phyloP scores from a whole-genome alignment of 2,797 vertebrate species.

The Danionella dracula region DNA sequence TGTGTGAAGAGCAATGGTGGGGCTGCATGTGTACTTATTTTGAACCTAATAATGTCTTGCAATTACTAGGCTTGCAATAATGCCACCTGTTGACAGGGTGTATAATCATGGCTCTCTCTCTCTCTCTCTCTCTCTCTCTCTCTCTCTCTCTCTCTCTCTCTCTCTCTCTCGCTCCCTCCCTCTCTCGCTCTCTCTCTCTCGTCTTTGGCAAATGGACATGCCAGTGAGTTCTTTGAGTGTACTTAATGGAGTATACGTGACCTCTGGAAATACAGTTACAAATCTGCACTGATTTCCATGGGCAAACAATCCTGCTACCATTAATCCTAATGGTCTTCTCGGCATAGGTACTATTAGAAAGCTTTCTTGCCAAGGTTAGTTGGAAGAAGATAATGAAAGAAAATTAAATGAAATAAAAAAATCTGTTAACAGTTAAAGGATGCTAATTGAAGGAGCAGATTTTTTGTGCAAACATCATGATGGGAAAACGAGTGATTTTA shows the following conservation, averaged over 20 bases:
- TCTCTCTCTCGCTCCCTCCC: too few relatives aligned
- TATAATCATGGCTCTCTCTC: slow-evolving; percentile 21
- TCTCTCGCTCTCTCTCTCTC: too few relatives aligned
- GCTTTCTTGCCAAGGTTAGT: slow-evolving; percentile 32
- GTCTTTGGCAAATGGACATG: slow-evolving; percentile 29
- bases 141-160: too few relatives aligned
- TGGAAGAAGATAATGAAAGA: slow-evolving; percentile 37
- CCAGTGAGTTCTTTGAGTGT: slow-evolving; percentile 18
- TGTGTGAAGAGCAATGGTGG: not conserved
- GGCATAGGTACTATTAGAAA: slow-evolving; percentile 15
- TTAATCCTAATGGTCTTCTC: slow-evolving; percentile 24
- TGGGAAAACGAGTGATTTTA: slow-evolving; percentile 18
- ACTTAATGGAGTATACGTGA: slow-evolving; percentile 37
- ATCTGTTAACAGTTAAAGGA: slow-evolving; percentile 21
- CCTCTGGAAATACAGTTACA: slow-evolving; percentile 34
- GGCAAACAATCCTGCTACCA: not conserved
- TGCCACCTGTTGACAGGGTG: slow-evolving; percentile 26
- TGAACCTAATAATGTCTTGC: slow-evolving; percentile 19
- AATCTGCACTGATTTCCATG: slow-evolving; percentile 14
- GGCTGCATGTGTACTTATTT: not conserved
- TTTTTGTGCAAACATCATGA: not conserved
- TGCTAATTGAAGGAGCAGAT: slow-evolving; percentile 42
- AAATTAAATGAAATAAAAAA: slow-evolving; percentile 36
- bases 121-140: too few relatives aligned
- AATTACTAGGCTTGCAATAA: slow-evolving; percentile 10